phyloP scores from a whole-genome alignment of 1,140 invertebrate genomes.

The Trissolcus basalis region DNA sequence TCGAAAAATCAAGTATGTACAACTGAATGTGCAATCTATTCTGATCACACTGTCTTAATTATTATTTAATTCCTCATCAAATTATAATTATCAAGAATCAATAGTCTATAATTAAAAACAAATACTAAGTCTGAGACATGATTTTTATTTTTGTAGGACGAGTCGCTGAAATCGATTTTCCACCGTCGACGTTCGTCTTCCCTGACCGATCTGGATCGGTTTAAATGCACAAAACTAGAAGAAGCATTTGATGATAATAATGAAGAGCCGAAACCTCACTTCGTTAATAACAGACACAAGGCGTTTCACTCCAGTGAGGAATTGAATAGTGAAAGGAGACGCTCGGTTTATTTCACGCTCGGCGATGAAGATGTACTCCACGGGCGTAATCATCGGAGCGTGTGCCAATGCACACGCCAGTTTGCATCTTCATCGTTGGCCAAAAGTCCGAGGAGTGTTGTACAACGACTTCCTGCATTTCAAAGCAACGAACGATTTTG shows the following conservation, averaged over 20 bases:
- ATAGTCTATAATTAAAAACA: too few relatives aligned
- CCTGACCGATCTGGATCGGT: slow-evolving; percentile 32
- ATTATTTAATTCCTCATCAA: too few relatives aligned
- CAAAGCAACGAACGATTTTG: slow-evolving; percentile 8
- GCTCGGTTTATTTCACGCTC: slow-evolving; percentile 82
- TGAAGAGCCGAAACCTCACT: slow-evolving; percentile 44
- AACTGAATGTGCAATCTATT: background rate
- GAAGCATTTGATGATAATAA: slow-evolving; percentile 52
- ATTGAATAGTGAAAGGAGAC: slow-evolving; percentile 56
- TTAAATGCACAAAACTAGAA: slow-evolving; percentile 41
- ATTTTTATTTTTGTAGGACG: slow-evolving; percentile 15
- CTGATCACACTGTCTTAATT: too few relatives aligned
- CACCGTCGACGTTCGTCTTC: slow-evolving; percentile 34
- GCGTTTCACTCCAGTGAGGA: slow-evolving; percentile 54
- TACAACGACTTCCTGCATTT: background rate
- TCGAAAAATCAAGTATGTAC: slow-evolving; percentile 42
- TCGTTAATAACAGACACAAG: slow-evolving; percentile 48
- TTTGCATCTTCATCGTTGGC: slow-evolving; percentile 18
- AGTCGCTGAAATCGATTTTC: background rate
- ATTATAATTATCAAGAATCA: too few relatives aligned
- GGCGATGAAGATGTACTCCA: slow-evolving; percentile 83
- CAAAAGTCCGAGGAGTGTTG: slow-evolving; percentile 17
- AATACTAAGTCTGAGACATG: background rate
- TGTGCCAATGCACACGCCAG: slow-evolving; percentile 35
- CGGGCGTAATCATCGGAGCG: slow-evolving; percentile 65